Conservation (phyloP, 2,113 vertebrate genomes). For the Junco hyemalis region DNA sequence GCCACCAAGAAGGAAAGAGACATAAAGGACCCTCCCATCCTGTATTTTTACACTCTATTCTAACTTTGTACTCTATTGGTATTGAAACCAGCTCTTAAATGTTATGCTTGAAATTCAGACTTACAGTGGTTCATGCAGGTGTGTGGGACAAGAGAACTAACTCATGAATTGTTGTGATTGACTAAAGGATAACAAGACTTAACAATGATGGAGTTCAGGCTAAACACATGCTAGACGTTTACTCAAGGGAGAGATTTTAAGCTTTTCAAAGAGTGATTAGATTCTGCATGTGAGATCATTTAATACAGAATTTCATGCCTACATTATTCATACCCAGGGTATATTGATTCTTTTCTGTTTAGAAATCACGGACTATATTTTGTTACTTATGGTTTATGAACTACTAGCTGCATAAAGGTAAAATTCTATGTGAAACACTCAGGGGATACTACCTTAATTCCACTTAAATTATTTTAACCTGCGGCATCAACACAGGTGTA, state of each 20-base stretch:
- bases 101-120: not conserved
- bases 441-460: not conserved
- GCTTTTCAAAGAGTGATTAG: not conserved
- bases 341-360: not conserved
- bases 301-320: not conserved
- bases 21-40: not conserved
- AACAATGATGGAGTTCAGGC: not conserved
- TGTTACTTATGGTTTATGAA: not conserved
- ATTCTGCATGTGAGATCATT: not conserved
- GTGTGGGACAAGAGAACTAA: not conserved
- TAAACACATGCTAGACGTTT: accelerated
- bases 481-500: not conserved
- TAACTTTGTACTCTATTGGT: not conserved
- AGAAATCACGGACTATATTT: not conserved
- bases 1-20: not conserved
- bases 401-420: not conserved
- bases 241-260: not conserved
- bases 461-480: not conserved
- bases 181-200: not conserved
- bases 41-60: not conserved
- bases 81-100: not conserved
- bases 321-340: not conserved
- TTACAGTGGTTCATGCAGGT: not conserved
- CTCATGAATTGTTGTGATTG: not conserved
- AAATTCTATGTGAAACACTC: not conserved